Conservation (phyloP, 2,888 invertebrate species). For the Petrophora chlorosata region DNA sequence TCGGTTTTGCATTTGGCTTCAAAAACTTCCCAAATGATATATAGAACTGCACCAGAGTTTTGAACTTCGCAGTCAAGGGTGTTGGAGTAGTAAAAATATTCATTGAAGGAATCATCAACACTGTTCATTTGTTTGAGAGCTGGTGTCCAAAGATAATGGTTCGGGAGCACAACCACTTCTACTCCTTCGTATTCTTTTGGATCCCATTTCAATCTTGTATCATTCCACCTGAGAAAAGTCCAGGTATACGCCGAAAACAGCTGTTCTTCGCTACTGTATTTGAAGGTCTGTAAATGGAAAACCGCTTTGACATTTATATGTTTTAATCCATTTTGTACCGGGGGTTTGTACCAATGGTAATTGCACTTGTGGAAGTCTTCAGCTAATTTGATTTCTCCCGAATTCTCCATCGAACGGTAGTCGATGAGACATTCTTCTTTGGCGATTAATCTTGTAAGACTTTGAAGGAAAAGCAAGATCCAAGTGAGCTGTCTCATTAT, state of each 20-base stretch:
- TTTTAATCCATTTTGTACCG: conserved; percentile 11
- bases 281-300: conserved; percentile 46
- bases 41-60: conserved; percentile 21
- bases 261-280: conserved; percentile 40
- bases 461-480: conserved; percentile 13
- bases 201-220: conserved; percentile 52
- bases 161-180: conserved; percentile 14
- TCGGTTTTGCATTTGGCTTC: conserved; percentile 7
- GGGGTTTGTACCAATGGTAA: not conserved
- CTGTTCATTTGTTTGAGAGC: conserved; percentile 39
- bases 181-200: conserved; percentile 43
- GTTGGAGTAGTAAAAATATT: not conserved
- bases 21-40: conserved; percentile 3
- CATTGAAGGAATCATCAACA: conserved; percentile 11
- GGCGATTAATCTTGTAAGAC: not conserved
- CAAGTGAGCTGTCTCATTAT: conserved; percentile 21
- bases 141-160: conserved; percentile 43
- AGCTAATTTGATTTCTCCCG: conserved; percentile 39
- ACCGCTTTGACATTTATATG: conserved; percentile 28
- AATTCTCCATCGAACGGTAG: conserved; percentile 25
- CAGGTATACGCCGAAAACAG: conserved; percentile 37
- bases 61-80: conserved; percentile 24
- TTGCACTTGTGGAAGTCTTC: conserved; percentile 29
- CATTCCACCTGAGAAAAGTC: conserved; percentile 40
- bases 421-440: conserved; percentile 23